These are phyloP conservation scores for Lepidocyrtoides sp. DNA, from an alignment of 2,888 invertebrate genomes.

Conservation along the genomic window DNA sequence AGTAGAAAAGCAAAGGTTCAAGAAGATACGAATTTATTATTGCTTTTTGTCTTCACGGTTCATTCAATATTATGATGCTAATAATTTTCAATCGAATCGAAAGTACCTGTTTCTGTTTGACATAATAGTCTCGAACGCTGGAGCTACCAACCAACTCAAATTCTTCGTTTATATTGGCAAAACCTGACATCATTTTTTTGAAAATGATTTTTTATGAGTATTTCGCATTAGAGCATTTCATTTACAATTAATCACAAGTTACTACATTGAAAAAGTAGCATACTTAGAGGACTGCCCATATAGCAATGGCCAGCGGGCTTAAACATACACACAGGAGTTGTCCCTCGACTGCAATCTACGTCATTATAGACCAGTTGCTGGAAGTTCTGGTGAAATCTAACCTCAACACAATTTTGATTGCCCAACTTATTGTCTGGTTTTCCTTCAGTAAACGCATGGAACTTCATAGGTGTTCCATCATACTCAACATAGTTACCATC, in stretches of 20 bases:
- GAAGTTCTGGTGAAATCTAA: background rate
- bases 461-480: slow-evolving; percentile 51
- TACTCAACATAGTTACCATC: slow-evolving; percentile 56
- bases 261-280: slow-evolving; percentile 25
- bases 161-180: background rate
- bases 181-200: too few relatives aligned
- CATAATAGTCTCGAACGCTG: slow-evolving; percentile 30
- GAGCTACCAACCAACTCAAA: slow-evolving; percentile 51
- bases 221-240: background rate
- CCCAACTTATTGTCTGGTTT: slow-evolving; percentile 51
- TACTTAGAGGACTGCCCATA: slow-evolving; percentile 49
- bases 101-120: slow-evolving; percentile 27
- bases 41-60: too few relatives aligned
- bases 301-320: background rate
- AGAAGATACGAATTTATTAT: too few relatives aligned
- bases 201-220: too few relatives aligned
- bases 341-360: background rate
- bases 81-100: too few relatives aligned
- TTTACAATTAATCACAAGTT: too few relatives aligned
- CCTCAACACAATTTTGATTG: slow-evolving; percentile 40
- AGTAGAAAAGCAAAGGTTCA: background rate
- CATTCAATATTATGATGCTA: too few relatives aligned
- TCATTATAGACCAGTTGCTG: slow-evolving; percentile 36
- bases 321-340: slow-evolving; percentile 57
- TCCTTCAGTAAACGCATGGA: slow-evolving; percentile 36